These are phyloP conservation scores for Drosophila birchii DNA, from an alignment of 2,888 invertebrate species.

Conservation along the genomic window DNA sequence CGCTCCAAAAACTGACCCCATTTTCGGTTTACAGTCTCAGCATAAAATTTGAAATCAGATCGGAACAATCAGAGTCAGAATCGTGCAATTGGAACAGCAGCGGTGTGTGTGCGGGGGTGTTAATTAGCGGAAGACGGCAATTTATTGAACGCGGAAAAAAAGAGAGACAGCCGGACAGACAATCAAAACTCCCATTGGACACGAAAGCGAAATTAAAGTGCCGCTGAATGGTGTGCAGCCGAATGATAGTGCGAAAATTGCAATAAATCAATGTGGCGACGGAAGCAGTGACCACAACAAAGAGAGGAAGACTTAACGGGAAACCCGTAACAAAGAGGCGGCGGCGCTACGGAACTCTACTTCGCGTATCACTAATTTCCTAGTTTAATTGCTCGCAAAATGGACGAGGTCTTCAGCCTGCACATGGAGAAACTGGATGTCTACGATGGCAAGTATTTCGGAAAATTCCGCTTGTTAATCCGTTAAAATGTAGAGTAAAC, in stretches of 20 bases:
- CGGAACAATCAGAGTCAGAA: slow-evolving; percentile 12
- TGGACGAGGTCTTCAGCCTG: slow-evolving; percentile 84
- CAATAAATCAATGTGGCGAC: slow-evolving; percentile 70
- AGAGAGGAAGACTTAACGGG: slow-evolving; percentile 57
- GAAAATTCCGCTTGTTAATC: slow-evolving; percentile 9
- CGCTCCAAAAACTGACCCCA: slow-evolving; percentile 39
- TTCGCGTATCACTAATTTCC: slow-evolving; percentile 33
- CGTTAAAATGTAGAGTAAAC: slow-evolving; percentile 3
- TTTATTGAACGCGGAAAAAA: slow-evolving; percentile 27
- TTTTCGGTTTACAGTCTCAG: slow-evolving; percentile 24
- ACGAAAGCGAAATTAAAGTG: slow-evolving; percentile 28
- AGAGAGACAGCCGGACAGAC: slow-evolving; percentile 3
- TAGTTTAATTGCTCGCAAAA: slow-evolving; percentile 54
- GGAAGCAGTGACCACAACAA: slow-evolving; percentile 60
- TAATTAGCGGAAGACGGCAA: slow-evolving; percentile 59
- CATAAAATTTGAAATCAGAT: slow-evolving; percentile 23
- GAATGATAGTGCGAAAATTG: slow-evolving; percentile 52
- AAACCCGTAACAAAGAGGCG: slow-evolving; percentile 10
- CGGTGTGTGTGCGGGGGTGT: slow-evolving; percentile 41
- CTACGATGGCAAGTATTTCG: slow-evolving; percentile 79
- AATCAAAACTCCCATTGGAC: slow-evolving; percentile 20
- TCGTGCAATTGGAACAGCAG: slow-evolving; percentile 15
- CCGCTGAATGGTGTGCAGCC: slow-evolving; percentile 15
- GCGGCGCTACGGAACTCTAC: slow-evolving; percentile 32
- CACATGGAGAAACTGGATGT: slow-evolving; percentile 83